These are phyloP conservation scores for Kryptopterus vitreolus DNA, from an alignment of 2,797 vertebrate species.

Conservation along the genomic window DNA sequence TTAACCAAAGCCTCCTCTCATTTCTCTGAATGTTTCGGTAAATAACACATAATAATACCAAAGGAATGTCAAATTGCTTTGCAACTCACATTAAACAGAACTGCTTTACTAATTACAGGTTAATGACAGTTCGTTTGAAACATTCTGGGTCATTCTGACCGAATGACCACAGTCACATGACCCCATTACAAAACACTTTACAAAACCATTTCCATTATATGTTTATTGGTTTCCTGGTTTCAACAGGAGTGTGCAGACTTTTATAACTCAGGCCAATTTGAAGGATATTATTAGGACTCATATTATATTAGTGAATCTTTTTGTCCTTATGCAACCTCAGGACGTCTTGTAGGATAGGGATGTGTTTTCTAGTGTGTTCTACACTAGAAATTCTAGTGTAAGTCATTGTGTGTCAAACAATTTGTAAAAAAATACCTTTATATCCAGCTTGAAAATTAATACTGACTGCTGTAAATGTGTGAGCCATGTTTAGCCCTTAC, in stretches of 20 bases:
- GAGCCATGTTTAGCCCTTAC: not conserved
- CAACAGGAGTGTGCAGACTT: not conserved
- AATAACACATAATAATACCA: not conserved
- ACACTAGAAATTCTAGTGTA: not conserved
- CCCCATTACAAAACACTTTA: not conserved
- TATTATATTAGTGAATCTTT: not conserved
- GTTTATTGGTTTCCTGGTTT: not conserved
- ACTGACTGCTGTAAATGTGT: not conserved
- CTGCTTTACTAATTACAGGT: not conserved
- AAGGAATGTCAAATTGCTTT: not conserved
- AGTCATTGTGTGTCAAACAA: not conserved
- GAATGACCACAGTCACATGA: not conserved
- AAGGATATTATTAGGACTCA: not conserved
- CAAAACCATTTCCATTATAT: not conserved
- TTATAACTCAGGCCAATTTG: not conserved
- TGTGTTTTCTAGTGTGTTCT: too few relatives aligned
- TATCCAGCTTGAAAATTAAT: not conserved
- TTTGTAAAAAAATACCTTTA: not conserved
- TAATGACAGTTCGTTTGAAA: not conserved
- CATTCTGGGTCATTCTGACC: not conserved
- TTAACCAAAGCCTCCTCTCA: not conserved
- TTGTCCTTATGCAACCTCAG: not conserved
- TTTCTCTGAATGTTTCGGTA: not conserved
- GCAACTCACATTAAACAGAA: not conserved
- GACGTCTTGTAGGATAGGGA: not conserved